Evolutionary conservation across 23 tunicate genomes (phyloP).

Genomic region (Halocynthia aurantium): DNA sequence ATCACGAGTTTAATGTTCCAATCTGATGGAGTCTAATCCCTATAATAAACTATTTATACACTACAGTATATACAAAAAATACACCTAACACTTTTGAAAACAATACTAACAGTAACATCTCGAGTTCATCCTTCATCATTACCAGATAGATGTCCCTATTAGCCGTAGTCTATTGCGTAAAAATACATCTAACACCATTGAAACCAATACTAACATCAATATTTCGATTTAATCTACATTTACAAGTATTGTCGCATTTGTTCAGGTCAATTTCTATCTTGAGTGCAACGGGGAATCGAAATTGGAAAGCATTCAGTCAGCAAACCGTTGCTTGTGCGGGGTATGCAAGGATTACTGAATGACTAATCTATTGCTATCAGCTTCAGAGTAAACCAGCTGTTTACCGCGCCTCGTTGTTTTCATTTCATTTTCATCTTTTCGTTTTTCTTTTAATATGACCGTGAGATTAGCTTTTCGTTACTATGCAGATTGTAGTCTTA

Average conservation of each 20-base stretch:
- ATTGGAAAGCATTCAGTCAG: constrained; percentile 16
- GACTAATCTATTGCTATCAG: no score
- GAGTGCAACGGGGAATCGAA: constrained; percentile 15
- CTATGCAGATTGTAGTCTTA: no score
- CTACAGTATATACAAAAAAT: not conserved
- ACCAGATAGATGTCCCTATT: not conserved
- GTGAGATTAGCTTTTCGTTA: no score
- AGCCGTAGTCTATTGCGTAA: constrained; percentile 1
- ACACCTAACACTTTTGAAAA: not conserved
- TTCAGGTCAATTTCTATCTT: constrained; percentile 10
- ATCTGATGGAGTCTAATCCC: not conserved
- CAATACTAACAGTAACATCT: not conserved
- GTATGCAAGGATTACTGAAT: constrained; percentile 16
- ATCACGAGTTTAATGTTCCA: not conserved
- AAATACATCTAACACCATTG: not conserved
- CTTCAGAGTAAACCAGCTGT: no score
- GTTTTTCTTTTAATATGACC: no score
- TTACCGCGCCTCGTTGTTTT: no score
- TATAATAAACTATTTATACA: no score
- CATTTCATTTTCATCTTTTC: no score
- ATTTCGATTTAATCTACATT: not conserved
- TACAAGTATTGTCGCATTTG: not conserved
- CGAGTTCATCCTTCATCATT: not conserved
- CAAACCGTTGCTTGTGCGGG: constrained; percentile 7
- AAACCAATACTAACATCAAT: not conserved